phyloP scores from a whole-genome alignment of 2,113 vertebrate species.

The Tyto alba region DNA sequence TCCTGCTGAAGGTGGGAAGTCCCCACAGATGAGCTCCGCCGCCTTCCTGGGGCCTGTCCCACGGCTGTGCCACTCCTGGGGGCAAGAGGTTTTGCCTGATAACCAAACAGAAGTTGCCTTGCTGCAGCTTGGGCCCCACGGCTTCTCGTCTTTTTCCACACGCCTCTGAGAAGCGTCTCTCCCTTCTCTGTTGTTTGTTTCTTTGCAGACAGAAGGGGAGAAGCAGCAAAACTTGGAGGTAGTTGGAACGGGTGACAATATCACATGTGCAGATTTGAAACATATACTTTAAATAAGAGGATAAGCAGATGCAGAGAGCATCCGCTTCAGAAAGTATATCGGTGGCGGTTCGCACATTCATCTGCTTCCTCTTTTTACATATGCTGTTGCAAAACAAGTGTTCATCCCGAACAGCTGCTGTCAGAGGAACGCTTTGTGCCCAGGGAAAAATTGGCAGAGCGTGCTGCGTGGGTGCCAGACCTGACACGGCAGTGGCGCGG shows the following conservation, averaged over 20 bases:
- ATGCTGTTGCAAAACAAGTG: neutral
- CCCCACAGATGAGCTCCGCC: neutral
- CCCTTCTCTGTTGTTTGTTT: neutral
- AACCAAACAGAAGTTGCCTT: neutral
- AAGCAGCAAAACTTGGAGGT: neutral
- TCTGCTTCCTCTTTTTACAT: neutral
- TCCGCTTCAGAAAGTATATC: neutral
- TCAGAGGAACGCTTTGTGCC: neutral
- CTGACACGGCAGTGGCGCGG: accelerated
- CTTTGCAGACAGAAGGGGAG: neutral
- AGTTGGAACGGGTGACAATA: neutral
- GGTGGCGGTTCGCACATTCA: neutral
- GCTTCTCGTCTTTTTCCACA: neutral
- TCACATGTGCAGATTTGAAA: neutral
- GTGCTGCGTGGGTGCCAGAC: neutral
- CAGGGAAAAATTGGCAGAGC: neutral
- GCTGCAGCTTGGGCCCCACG: neutral
- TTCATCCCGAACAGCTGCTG: neutral
- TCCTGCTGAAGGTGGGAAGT: neutral
- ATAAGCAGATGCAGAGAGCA: neutral
- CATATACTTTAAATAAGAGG: neutral
- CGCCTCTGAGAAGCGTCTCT: neutral
- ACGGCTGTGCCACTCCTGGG: neutral
- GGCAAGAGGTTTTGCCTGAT: neutral
- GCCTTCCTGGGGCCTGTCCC: neutral